These are phyloP conservation scores for Psylliodes chrysocephalus DNA, from an alignment of 2,888 invertebrate genomes.

Conservation along the genomic window DNA sequence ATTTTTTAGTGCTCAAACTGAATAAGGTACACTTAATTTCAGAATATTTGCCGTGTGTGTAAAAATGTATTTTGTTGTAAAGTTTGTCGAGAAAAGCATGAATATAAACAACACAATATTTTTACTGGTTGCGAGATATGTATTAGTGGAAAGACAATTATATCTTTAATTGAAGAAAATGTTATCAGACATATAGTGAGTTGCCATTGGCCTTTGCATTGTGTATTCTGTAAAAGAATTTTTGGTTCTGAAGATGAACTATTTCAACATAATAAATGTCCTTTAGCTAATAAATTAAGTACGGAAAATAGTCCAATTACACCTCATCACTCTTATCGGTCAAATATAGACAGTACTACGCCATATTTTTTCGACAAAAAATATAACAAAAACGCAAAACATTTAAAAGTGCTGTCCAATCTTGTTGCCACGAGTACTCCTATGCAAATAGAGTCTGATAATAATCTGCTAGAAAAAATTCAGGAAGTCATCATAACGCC, in stretches of 20 bases:
- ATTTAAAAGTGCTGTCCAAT: conserved; percentile 23
- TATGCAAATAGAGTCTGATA: conserved; percentile 47
- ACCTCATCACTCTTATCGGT: conserved; percentile 18
- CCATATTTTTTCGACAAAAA: neutral
- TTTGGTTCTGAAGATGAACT: conserved; percentile 52
- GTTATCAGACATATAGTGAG: conserved; percentile 52
- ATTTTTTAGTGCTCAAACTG: neutral
- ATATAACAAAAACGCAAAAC: neutral
- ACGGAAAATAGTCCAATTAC: conserved; percentile 45
- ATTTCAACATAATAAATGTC: conserved; percentile 49
- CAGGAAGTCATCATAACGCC: conserved; percentile 50
- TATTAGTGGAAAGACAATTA: conserved; percentile 50
- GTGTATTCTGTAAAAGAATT: conserved; percentile 52
- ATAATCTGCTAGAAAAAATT: conserved; percentile 44
- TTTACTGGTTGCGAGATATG: conserved; percentile 57
- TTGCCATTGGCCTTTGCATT: conserved; percentile 56
- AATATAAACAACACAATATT: conserved; percentile 51
- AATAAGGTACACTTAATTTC: conserved; percentile 35
- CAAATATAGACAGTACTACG: neutral
- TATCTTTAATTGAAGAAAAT: conserved; percentile 42
- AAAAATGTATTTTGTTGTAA: conserved; percentile 56
- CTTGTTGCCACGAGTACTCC: conserved; percentile 57
- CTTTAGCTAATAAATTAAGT: conserved; percentile 28
- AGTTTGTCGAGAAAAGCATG: conserved; percentile 57
- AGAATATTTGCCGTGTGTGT: conserved; percentile 58